Evolutionary conservation across 2,888 invertebrate genomes (phyloP), one percentile per base, ranked within the genome.

Genomic region (Cephonodes hylas): DNA sequence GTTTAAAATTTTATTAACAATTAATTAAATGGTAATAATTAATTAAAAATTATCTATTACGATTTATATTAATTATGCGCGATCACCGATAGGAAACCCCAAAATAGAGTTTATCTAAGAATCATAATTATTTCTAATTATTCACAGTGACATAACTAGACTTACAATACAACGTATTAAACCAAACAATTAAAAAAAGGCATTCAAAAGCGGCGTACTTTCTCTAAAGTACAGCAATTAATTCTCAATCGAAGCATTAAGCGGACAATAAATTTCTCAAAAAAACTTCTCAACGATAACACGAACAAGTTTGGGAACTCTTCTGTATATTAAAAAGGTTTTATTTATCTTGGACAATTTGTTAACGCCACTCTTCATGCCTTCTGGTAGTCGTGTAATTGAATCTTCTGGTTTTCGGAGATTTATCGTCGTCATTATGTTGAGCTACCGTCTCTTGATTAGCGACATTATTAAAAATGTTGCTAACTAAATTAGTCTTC

Each of bases 271-370:
- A 85, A 88, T 85, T 84, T 85, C 79, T 80, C 76, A 73, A 86
- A 87, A 79, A 81, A 85, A 82, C 70, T 76, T 76, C 73, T 79
- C 72, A 65, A 68, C 68, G 87, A 87, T 88, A 87, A 83, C 75
- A 75, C 68, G 78, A 79, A 81, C 85, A 77, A 74, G 84, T 83
- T 81, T 76, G 79, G 77, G 79, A 81, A 80, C 74, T 84, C 87
- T 80, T 82, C 80, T 78, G 77, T 76, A 77, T 79, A 83, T 87
- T 87, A 86, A 89, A 87, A 85, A 88, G 84, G 83, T 84, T 87
- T 89, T 89, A 89, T 91, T 90, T 91, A 91, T 92, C 89, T 90
- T 85, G 79, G 76, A 86, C 87, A 91, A 91, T 92, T 92, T 89
- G 91, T 92, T 90, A 90, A 83, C 90, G 91, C 86, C 91, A 91